Percentiles rank a stretch among this genome's conserved stretches.
Evolutionary conservation across 2,797 vertebrate species (phyloP).

Genomic region (Macropus fuliginosus): DNA sequence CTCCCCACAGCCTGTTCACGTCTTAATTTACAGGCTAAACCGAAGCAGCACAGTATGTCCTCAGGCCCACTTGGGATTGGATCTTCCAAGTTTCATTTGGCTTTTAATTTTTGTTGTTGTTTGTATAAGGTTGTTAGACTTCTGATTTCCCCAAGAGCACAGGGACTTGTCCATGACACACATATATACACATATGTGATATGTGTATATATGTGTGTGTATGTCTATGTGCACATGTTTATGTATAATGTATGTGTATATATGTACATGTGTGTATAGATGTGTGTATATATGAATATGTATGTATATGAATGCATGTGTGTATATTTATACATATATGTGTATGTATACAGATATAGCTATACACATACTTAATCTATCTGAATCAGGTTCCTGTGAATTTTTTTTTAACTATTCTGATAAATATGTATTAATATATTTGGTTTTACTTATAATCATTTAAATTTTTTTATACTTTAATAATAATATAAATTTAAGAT

Average conservation of each 20-base stretch:
- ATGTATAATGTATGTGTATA: too few species aligned
- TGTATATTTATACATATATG: too few species aligned
- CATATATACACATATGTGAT: background rate
- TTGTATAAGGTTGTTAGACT: background rate
- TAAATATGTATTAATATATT: too few species aligned
- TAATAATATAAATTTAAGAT: too few species aligned
- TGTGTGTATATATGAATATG: background rate
- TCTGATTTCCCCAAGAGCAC: background rate
- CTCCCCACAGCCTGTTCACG: background rate
- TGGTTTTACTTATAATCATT: too few species aligned
- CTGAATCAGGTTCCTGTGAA: too few species aligned
- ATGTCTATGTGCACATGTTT: background rate
- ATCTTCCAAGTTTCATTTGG: background rate
- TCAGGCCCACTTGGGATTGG: background rate
- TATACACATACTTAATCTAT: background rate
- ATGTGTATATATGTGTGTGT: background rate
- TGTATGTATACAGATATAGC: too few species aligned
- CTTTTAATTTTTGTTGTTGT: background rate
- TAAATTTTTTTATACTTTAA: too few species aligned
- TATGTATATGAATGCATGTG: background rate
- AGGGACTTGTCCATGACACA: too few species aligned
- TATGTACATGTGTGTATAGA: background rate
- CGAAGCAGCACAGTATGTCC: background rate
- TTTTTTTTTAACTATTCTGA: too few species aligned
- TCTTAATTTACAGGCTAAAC: slow-evolving; percentile 47